phyloP scores from a whole-genome alignment of 2,797 vertebrate species.

The Gallinago stenura region DNA sequence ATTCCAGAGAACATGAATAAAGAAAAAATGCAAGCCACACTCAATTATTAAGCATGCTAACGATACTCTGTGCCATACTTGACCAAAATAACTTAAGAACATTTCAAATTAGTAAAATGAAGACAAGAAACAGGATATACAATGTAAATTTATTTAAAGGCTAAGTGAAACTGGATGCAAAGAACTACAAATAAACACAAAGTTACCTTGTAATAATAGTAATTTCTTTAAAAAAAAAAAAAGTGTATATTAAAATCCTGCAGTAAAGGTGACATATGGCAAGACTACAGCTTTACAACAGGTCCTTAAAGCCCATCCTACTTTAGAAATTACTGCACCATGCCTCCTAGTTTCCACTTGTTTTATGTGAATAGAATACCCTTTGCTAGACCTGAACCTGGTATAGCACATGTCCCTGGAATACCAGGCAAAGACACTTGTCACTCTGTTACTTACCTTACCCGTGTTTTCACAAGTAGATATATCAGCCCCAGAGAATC shows the following conservation, averaged over 20 bases:
- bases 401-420: no score
- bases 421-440: neutral
- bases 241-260: neutral
- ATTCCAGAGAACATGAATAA: constrained; percentile 48
- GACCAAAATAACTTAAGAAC: neutral
- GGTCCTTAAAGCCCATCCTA: neutral
- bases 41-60: constrained; percentile 56
- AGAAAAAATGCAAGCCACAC: constrained; percentile 42
- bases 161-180: neutral
- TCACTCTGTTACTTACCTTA: neutral
- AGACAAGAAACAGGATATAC: neutral
- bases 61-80: neutral
- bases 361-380: neutral
- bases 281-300: neutral
- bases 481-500: neutral
- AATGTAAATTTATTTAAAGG: neutral
- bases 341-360: neutral
- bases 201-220: neutral
- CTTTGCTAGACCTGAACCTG: neutral
- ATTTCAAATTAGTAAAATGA: neutral
- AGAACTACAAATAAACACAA: neutral
- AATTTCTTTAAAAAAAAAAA: neutral
- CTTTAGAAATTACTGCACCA: neutral
- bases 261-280: neutral
- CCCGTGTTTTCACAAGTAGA: neutral